Percentiles rank a stretch among this genome's conserved stretches.
phyloP scores from a whole-genome alignment of 2,113 vertebrate species.

The Labeo rohita region DNA sequence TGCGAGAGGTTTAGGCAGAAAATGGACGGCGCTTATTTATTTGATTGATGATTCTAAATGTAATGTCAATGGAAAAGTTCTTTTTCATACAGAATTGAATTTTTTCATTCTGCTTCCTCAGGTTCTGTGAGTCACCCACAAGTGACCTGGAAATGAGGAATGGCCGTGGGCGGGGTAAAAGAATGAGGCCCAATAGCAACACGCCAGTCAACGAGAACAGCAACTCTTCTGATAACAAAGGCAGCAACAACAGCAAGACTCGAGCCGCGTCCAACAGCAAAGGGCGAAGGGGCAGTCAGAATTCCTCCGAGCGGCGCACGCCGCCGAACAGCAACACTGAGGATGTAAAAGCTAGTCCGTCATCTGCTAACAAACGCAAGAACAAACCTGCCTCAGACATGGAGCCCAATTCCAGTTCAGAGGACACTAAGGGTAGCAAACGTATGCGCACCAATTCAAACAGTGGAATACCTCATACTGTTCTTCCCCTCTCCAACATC shows the following conservation, averaged over 20 bases:
- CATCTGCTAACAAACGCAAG: conserved; percentile 91
- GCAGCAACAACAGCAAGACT: conserved; percentile 90
- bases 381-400: conserved; percentile 94
- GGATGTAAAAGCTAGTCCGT: conserved; percentile 95
- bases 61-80: not conserved
- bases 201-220: conserved; percentile 87
- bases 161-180: conserved; percentile 92
- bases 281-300: conserved; percentile 95
- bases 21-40: not conserved
- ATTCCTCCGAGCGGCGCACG: conserved; percentile 91
- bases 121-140: conserved; percentile 98
- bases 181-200: conserved; percentile 95
- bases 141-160: conserved; percentile 99
- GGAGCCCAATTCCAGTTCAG: conserved; percentile 97
- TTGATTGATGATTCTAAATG: conserved; percentile 7
- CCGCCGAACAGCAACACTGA: conserved; percentile 84
- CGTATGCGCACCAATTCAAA: conserved; percentile 94
- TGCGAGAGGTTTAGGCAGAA: conserved; percentile 34
- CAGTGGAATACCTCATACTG: conserved; percentile 70
- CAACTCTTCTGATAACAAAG: conserved; percentile 89
- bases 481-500: conserved; percentile 74
- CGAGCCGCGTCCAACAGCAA: conserved; percentile 93
- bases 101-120: conserved; percentile 61
- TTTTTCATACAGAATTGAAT: conserved; percentile 7
- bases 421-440: conserved; percentile 98